These are phyloP conservation scores for Lasioglossum zephyrum DNA, from an alignment of 2,888 invertebrate genomes.

Conservation along the genomic window DNA sequence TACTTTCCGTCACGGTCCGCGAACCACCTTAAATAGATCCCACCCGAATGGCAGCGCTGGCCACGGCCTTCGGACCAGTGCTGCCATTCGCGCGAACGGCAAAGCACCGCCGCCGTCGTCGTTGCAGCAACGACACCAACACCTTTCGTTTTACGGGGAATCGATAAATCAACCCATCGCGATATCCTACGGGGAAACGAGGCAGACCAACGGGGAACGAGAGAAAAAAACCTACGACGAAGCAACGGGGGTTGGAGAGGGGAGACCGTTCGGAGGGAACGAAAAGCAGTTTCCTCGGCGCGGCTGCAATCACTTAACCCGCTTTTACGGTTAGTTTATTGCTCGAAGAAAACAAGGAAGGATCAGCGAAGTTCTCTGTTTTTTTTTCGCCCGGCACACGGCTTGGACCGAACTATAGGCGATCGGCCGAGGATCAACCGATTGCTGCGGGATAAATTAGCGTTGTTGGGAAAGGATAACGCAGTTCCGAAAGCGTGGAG, in stretches of 20 bases:
- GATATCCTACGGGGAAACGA: constrained; percentile 48
- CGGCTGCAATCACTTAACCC: constrained; percentile 76
- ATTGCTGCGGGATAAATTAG: constrained; percentile 36
- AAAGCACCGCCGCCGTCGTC: constrained; percentile 8
- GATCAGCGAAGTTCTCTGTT: constrained; percentile 30
- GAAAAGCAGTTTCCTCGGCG: constrained; percentile 56
- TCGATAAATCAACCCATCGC: constrained; percentile 62
- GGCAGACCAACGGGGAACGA: not conserved
- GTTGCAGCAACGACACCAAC: constrained; percentile 37
- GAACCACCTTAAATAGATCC: constrained; percentile 38
- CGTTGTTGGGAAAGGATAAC: constrained; percentile 4
- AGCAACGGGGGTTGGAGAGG: not conserved
- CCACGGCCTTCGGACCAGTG: not conserved
- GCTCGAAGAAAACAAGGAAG: constrained; percentile 62
- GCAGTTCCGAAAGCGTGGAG: not conserved
- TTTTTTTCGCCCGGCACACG: constrained; percentile 34
- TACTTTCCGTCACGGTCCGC: constrained; percentile 35
- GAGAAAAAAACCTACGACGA: constrained; percentile 17
- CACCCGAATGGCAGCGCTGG: not conserved
- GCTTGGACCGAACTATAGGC: not conserved
- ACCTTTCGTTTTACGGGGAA: constrained; percentile 60
- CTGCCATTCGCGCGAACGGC: not conserved
- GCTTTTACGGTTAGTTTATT: constrained; percentile 79
- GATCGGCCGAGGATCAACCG: constrained; percentile 33
- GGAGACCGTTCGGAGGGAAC: constrained; percentile 26